Evolutionary conservation across 2,113 vertebrate genomes (phyloP), one percentile per base, ranked within the genome.

Genomic region (Porphyrio hochstetteri): DNA sequence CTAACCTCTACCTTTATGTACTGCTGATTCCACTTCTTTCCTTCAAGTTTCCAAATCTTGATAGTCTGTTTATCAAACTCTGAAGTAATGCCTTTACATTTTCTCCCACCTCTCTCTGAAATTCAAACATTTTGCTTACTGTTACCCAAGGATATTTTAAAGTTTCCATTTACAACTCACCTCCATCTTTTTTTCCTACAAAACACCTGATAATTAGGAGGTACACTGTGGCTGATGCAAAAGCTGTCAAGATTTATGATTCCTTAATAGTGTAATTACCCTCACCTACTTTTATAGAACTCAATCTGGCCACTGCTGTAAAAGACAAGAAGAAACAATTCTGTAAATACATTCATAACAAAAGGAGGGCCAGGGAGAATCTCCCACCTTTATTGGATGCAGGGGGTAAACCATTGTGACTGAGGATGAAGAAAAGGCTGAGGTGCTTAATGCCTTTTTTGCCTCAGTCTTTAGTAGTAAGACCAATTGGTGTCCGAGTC

Each of bases 1-100:
- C 16, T 0, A 4, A 7, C 10, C 16, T 59, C 40, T 7, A 25
- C 13, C n/a, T 23, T 19, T 33, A 3, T 5, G 6, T 35, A 29
- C 5, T 50, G 13, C 18, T 55, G 46, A 55, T 67, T 35, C 12
- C 13, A 18, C 3, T 77, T 83, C 10, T 29, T 50, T 38, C 63
- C 64, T 79, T 67, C 9, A 60, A 59, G 5, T 31, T 28, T 10
- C 8, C 38, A 71, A 42, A 56, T 88, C 12, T 6, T 46, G 13
- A 33, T 13, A 10, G 10, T 18, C 7, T 2, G 5, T 53, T 92
- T 52, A 28, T 56, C 38, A 75, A 60, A 21, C 5, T 53, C 12
- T 68, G 36, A 19, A 18, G 21, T 25, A 13, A 79, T n/a, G 46
- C 5, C 4, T 88, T 61, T 40, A n/a, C 6, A 15, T 59, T 77